A percentile compares a stretch with the other conserved stretches of the same genome.
Evolutionary conservation across 2,888 invertebrate species (phyloP).

Genomic region (Nemotelus pantherinus): DNA sequence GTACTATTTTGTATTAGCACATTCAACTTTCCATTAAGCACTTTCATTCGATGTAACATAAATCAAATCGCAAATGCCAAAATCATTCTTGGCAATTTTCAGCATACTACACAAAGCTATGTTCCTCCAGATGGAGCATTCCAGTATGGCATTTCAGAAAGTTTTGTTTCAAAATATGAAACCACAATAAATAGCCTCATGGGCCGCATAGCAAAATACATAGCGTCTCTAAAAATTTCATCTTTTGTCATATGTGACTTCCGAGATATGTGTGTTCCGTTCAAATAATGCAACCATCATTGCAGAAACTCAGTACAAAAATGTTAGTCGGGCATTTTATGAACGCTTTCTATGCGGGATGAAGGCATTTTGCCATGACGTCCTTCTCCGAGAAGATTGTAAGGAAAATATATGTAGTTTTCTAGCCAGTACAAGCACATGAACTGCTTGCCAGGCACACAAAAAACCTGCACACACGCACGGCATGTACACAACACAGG

Average conservation of each 20-base stretch:
- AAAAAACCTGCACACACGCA: constrained; percentile 15
- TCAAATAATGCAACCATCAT: constrained; percentile 39
- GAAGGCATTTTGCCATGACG: constrained; percentile 44
- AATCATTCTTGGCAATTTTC: too few species aligned
- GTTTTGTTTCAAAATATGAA: background rate
- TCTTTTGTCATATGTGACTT: constrained; percentile 28
- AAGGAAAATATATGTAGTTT: constrained; percentile 4
- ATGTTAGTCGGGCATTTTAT: constrained; percentile 35
- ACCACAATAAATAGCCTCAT: constrained; percentile 25
- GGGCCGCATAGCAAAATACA: background rate
- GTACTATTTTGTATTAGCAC: too few species aligned
- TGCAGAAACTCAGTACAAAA: constrained; percentile 33
- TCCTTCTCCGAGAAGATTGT: constrained; percentile 5
- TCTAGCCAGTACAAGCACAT: background rate
- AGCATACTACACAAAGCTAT: too few species aligned
- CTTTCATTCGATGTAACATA: too few species aligned
- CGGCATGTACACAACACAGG: background rate
- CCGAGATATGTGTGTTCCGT: constrained; percentile 19
- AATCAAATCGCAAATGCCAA: too few species aligned
- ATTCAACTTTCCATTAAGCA: too few species aligned
- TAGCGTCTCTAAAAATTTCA: constrained; percentile 23
- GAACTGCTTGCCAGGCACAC: background rate
- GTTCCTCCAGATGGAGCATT: too few species aligned
- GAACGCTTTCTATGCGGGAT: constrained; percentile 35
- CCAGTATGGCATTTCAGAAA: too few species aligned